These are phyloP conservation scores for Novumbra hubbsi DNA, from an alignment of 2,797 vertebrate genomes.

Conservation along the genomic window DNA sequence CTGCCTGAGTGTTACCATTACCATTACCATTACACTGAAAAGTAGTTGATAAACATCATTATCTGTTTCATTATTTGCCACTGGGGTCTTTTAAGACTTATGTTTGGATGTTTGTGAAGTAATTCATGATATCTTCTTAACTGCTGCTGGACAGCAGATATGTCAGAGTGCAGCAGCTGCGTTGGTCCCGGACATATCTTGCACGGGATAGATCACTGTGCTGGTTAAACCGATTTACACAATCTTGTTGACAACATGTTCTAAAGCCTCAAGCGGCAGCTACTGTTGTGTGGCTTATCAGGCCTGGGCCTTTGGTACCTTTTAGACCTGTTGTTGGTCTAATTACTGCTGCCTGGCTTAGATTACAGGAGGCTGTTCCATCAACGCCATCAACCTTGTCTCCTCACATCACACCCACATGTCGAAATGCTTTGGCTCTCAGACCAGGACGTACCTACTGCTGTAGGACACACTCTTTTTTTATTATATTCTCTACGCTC, in stretches of 20 bases:
- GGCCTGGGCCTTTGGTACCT: not conserved
- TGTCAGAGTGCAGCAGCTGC: not conserved
- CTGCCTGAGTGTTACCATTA: not conserved
- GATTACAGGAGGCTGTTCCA: not conserved
- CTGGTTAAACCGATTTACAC: not conserved
- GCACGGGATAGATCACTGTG: not conserved
- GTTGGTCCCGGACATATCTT: not conserved
- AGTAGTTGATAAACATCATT: not conserved
- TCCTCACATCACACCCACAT: not conserved
- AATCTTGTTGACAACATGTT: conserved; percentile 40
- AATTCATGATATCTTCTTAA: not conserved
- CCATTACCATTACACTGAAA: not conserved
- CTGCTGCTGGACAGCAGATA: not conserved
- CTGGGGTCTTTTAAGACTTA: not conserved
- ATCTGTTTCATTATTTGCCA: not conserved
- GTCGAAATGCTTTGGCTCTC: not conserved
- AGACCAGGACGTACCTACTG: not conserved
- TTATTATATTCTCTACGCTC: not conserved
- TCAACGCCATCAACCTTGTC: not conserved
- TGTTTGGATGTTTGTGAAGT: not conserved
- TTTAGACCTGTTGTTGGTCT: not conserved
- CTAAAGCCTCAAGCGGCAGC: conserved; percentile 30
- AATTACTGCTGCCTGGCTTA: not conserved
- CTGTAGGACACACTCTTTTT: not conserved
- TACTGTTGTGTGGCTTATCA: not conserved